Evolutionary conservation across 2,888 invertebrate genomes (phyloP).

Genomic region (Eupithecia insigniata): DNA sequence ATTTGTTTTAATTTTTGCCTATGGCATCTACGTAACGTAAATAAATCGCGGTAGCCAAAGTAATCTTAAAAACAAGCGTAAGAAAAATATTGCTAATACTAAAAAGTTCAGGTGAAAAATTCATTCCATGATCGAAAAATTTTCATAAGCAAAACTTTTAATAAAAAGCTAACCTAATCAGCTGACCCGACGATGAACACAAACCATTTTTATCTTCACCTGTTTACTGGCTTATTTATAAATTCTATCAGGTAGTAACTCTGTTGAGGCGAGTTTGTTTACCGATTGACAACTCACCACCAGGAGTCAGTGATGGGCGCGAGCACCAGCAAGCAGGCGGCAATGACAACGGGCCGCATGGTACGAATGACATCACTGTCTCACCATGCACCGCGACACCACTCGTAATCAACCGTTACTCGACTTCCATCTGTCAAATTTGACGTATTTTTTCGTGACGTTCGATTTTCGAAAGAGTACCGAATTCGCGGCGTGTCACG

Average conservation of each 20-base stretch:
- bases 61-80: neutral
- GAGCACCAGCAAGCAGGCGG: slow-evolving; percentile 92
- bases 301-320: slow-evolving; percentile 94
- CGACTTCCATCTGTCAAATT: slow-evolving; percentile 36
- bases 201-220: slow-evolving; percentile 3
- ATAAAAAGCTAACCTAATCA: slow-evolving; percentile 18
- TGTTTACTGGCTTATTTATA: slow-evolving; percentile 33
- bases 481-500: slow-evolving; percentile 67
- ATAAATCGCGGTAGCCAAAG: neutral
- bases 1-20: neutral
- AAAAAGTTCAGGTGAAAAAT: neutral
- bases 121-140: neutral
- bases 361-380: slow-evolving; percentile 78
- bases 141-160: neutral
- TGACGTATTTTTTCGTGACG: slow-evolving; percentile 46
- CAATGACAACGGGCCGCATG: slow-evolving; percentile 91
- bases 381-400: slow-evolving; percentile 57
- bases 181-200: slow-evolving; percentile 31
- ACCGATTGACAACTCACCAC: slow-evolving; percentile 87
- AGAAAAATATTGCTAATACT: neutral
- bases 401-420: slow-evolving; percentile 41
- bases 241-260: slow-evolving; percentile 25
- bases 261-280: slow-evolving; percentile 29
- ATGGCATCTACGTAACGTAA: neutral
- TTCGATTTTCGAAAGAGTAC: slow-evolving; percentile 66